These are phyloP conservation scores for Ceyx cyanopectus DNA, from an alignment of 2,113 vertebrate genomes.

Conservation along the genomic window DNA sequence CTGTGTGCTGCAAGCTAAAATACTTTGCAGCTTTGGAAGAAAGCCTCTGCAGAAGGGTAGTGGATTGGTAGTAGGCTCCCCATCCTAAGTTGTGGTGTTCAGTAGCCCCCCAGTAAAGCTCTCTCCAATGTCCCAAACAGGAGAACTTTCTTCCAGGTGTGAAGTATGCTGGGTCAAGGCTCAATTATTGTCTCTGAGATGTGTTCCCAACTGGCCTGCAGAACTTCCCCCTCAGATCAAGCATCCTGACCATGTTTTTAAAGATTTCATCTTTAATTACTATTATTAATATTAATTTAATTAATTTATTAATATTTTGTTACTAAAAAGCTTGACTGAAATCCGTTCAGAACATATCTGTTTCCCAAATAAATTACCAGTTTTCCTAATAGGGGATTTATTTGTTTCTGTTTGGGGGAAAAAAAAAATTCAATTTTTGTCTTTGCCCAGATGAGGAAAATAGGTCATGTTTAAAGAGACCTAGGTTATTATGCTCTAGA, in stretches of 20 bases:
- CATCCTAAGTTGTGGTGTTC: neutral
- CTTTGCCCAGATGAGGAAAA: neutral
- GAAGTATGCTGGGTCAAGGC: neutral
- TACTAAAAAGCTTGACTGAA: neutral
- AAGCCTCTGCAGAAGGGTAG: neutral
- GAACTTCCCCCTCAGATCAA: neutral
- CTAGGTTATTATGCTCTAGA: neutral
- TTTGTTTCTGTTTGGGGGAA: neutral
- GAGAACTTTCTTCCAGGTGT: neutral
- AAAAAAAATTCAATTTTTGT: neutral
- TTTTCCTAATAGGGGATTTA: neutral
- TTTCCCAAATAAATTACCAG: neutral
- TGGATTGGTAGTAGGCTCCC: neutral
- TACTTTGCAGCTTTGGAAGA: neutral
- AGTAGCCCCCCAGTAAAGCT: neutral
- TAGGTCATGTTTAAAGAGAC: neutral
- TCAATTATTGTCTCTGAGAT: neutral
- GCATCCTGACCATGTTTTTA: neutral
- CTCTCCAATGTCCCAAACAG: neutral
- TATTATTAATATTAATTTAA: no score
- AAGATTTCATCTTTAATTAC: neutral
- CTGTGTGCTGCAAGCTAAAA: neutral
- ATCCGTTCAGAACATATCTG: neutral
- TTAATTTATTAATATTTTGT: fast-evolving
- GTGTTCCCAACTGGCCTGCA: neutral